phyloP scores from a whole-genome alignment of 2,113 vertebrate species.

The Tautogolabrus adspersus region DNA sequence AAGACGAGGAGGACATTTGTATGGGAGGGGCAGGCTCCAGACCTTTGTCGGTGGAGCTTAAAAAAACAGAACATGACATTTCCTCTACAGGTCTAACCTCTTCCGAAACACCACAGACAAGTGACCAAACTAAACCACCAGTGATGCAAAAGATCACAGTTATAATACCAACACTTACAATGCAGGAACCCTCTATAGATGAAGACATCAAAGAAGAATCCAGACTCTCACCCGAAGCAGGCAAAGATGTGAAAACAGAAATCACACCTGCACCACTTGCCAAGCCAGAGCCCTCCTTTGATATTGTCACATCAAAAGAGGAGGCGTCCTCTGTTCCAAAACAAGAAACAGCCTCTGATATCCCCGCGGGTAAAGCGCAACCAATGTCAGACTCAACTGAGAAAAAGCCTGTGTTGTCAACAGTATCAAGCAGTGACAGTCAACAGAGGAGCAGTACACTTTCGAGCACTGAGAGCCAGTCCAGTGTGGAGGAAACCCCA shows the following conservation, averaged over 20 bases:
- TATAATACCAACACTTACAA: slow-evolving; percentile 64
- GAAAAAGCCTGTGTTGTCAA: slow-evolving; percentile 47
- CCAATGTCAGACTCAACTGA: slow-evolving; percentile 33
- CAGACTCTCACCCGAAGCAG: slow-evolving; percentile 41
- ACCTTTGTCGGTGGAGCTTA: slow-evolving; percentile 73
- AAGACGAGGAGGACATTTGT: slow-evolving; percentile 77
- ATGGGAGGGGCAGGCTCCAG: slow-evolving; percentile 76
- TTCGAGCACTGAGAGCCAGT: slow-evolving; percentile 64
- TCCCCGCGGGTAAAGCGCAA: slow-evolving; percentile 29
- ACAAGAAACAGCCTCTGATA: slow-evolving; percentile 23
- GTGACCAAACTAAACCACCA: slow-evolving; percentile 51
- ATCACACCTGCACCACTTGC: slow-evolving; percentile 36
- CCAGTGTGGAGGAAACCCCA: slow-evolving; percentile 57
- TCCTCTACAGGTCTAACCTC: slow-evolving; percentile 51
- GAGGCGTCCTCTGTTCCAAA: slow-evolving; percentile 27
- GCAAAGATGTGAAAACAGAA: slow-evolving; percentile 55
- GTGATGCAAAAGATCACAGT: slow-evolving; percentile 41
- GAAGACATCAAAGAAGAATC: slow-evolving; percentile 66
- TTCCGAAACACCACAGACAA: slow-evolving; percentile 20
- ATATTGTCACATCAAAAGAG: slow-evolving; percentile 33
- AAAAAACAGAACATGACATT: slow-evolving; percentile 63
- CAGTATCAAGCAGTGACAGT: slow-evolving; percentile 63
- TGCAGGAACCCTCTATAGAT: slow-evolving; percentile 73
- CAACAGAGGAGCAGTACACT: slow-evolving; percentile 56
- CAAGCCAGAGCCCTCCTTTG: slow-evolving; percentile 48